A percentile compares a stretch with the other conserved stretches of the same genome.
phyloP scores from a whole-genome alignment of 2,888 invertebrate genomes.

The Troides oblongomaculatus region DNA sequence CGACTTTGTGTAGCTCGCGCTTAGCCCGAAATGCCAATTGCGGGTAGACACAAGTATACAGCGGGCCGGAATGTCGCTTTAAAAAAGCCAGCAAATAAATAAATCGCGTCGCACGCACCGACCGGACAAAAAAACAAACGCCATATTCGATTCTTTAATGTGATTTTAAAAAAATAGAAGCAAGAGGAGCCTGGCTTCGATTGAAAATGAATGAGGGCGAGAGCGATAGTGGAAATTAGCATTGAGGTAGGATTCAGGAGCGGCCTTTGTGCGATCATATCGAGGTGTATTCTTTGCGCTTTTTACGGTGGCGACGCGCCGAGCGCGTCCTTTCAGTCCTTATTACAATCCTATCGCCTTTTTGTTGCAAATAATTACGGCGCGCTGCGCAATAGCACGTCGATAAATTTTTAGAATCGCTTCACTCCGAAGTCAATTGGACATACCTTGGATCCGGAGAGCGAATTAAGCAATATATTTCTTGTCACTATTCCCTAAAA shows the following conservation, averaged over 20 bases:
- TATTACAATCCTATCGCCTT: slow-evolving; percentile 73
- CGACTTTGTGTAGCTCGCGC: slow-evolving; percentile 78
- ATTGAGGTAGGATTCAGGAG: slow-evolving; percentile 78
- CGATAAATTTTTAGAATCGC: slow-evolving; percentile 42
- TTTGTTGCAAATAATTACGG: slow-evolving; percentile 74
- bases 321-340: slow-evolving; percentile 65
- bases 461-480: slow-evolving; percentile 27
- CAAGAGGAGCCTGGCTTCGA: slow-evolving; percentile 72
- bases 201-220: slow-evolving; percentile 80
- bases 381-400: slow-evolving; percentile 51
- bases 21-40: slow-evolving; percentile 79
- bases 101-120: slow-evolving; percentile 78
- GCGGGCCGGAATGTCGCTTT: slow-evolving; percentile 78
- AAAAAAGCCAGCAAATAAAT: slow-evolving; percentile 79
- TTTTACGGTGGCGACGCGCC: slow-evolving; percentile 71
- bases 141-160: slow-evolving; percentile 81
- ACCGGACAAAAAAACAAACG: slow-evolving; percentile 68
- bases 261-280: slow-evolving; percentile 81
- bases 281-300: slow-evolving; percentile 80
- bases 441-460: slow-evolving; percentile 5
- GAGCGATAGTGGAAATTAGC: slow-evolving; percentile 81
- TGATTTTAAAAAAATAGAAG: slow-evolving; percentile 78
- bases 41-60: slow-evolving; percentile 80
- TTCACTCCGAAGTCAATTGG: slow-evolving; percentile 22
- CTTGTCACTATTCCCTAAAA: slow-evolving; percentile 14